phyloP scores from a whole-genome alignment of 2,888 invertebrate genomes.

The Mythimna albipuncta region DNA sequence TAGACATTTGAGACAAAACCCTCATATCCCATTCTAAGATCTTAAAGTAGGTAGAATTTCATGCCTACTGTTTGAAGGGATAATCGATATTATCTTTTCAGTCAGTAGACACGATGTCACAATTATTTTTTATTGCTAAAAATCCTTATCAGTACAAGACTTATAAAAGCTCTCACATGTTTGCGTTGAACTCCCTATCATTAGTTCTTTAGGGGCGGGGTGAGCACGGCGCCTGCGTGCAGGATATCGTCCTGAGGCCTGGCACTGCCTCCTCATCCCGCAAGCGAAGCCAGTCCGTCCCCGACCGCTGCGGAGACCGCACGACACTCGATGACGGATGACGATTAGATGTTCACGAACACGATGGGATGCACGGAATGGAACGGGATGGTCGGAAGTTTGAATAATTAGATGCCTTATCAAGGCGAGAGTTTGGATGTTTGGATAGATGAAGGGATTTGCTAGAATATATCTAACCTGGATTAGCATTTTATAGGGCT shows the following conservation, averaged over 20 bases:
- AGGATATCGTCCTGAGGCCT: constrained; percentile 57
- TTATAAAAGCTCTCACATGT: constrained; percentile 27
- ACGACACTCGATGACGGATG: background rate
- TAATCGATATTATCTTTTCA: background rate
- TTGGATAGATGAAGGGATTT: constrained; percentile 5
- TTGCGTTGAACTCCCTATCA: constrained; percentile 25
- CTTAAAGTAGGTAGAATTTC: too few relatives aligned
- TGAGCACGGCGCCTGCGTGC: constrained; percentile 56
- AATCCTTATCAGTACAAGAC: background rate
- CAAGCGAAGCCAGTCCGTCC: constrained; percentile 29
- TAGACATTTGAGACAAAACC: background rate
- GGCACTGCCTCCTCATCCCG: constrained; percentile 49
- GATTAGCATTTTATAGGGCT: constrained; percentile 3
- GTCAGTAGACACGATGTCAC: background rate
- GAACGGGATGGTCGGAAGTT: constrained; percentile 12
- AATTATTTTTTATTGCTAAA: background rate
- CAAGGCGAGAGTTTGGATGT: constrained; percentile 26
- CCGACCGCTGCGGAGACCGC: constrained; percentile 8
- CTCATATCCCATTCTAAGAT: background rate
- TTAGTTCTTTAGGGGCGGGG: constrained; percentile 48
- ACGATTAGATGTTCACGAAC: background rate
- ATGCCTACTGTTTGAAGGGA: background rate
- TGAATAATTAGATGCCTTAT: constrained; percentile 25
- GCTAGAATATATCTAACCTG: background rate
- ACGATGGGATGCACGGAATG: constrained; percentile 21